Evolutionary conservation across 2,888 invertebrate species (phyloP).

Genomic region (Chaetogeoica ovagalla): DNA sequence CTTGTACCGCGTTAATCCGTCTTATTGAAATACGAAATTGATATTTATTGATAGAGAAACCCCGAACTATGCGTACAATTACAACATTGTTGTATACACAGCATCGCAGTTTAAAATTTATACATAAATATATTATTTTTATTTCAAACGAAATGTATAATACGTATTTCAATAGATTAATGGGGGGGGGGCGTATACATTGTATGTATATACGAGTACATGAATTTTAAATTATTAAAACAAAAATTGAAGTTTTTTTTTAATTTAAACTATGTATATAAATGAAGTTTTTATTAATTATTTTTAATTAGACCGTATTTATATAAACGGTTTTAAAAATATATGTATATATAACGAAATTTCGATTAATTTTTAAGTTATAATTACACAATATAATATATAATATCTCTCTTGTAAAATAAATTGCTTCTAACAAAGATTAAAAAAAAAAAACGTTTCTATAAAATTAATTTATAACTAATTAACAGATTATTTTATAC

Average conservation of each 20-base stretch:
- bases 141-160: neutral
- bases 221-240: slow-evolving; percentile 3
- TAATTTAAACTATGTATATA: neutral
- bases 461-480: no score
- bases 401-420: neutral
- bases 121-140: no score
- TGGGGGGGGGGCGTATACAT: neutral
- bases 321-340: slow-evolving; percentile 6
- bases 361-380: neutral
- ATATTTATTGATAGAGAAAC: no score
- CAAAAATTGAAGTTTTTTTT: neutral
- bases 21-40: no score
- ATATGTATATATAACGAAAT: slow-evolving; percentile 2
- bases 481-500: no score
- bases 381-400: neutral
- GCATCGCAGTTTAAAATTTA: neutral
- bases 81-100: no score
- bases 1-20: no score
- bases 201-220: neutral
- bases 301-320: slow-evolving; percentile 12
- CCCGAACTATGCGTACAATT: no score
- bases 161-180: no score
- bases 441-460: no score
- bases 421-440: neutral
- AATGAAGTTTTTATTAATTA: slow-evolving; percentile 2